Evolutionary conservation across 2,888 invertebrate genomes (phyloP).

Genomic region (Resseliella maxima): DNA sequence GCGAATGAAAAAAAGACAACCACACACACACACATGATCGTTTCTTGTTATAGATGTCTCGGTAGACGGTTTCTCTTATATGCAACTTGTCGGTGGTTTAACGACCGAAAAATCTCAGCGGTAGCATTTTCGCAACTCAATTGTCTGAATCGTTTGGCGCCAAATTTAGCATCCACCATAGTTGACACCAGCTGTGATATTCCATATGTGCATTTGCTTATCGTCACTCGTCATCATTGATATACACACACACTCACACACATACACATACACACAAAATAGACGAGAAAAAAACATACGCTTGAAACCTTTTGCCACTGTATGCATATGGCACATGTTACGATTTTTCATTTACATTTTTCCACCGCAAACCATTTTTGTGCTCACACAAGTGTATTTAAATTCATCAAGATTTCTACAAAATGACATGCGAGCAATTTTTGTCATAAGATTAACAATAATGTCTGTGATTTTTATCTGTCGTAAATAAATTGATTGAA

Average conservation of each 20-base stretch:
- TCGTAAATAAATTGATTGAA: not conserved
- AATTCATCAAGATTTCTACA: not conserved
- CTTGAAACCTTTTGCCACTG: not conserved
- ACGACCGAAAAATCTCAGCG: conserved; percentile 34
- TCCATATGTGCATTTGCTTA: conserved; percentile 17
- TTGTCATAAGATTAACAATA: not conserved
- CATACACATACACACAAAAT: no score
- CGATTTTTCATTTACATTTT: not conserved
- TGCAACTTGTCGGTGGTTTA: conserved; percentile 7
- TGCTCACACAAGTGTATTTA: not conserved
- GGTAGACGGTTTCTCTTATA: not conserved
- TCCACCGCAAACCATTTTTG: not conserved
- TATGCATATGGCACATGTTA: not conserved
- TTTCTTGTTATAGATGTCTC: not conserved
- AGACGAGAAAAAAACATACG: not conserved
- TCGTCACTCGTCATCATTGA: not conserved
- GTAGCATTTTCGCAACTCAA: conserved; percentile 18
- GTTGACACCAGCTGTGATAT: conserved; percentile 20
- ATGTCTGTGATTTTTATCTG: not conserved
- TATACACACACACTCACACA: no score
- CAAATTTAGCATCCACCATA: conserved; percentile 7
- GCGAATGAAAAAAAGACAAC: no score
- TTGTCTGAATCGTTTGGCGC: conserved; percentile 16
- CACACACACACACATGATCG: not conserved
- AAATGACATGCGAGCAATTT: not conserved